Conservation (phyloP, 2,113 vertebrate genomes). For the Globicephala melas region DNA sequence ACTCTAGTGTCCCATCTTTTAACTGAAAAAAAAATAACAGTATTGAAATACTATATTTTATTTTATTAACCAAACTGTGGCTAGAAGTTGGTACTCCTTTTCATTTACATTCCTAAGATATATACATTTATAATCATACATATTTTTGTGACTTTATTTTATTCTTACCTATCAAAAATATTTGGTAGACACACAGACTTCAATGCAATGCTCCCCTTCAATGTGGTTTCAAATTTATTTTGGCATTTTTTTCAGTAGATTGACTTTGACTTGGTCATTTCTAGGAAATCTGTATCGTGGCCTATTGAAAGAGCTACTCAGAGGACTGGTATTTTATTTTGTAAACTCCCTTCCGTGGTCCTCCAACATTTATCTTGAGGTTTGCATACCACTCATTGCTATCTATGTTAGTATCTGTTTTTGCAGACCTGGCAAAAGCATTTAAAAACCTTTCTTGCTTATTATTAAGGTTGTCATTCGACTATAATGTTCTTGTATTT, state of each 20-base stretch:
- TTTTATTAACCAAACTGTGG: neutral
- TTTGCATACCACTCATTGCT: constrained; percentile 41
- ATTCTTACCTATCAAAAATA: neutral
- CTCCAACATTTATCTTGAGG: constrained; percentile 65
- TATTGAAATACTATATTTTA: neutral
- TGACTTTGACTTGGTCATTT: constrained; percentile 11
- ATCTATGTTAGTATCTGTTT: constrained; percentile 64
- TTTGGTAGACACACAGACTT: neutral
- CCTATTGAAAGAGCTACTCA: constrained; percentile 39
- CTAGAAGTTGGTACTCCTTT: neutral
- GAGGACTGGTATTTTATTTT: constrained; percentile 45
- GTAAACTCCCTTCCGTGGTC: neutral
- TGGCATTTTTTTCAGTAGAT: neutral
- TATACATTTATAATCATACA: neutral
- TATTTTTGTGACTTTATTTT: neutral
- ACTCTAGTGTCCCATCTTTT: neutral
- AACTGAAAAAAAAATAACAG: neutral
- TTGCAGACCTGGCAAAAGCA: constrained; percentile 58
- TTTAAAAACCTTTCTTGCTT: constrained; percentile 62
- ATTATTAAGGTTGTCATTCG: constrained; percentile 50
- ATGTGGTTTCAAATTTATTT: neutral
- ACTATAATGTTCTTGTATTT: constrained; percentile 45
- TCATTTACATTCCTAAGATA: neutral
- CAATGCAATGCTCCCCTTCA: neutral
- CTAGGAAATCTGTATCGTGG: neutral